Conservation (phyloP, 53 echinoderm and acorn worm species). For the Actinopyga echinites region DNA sequence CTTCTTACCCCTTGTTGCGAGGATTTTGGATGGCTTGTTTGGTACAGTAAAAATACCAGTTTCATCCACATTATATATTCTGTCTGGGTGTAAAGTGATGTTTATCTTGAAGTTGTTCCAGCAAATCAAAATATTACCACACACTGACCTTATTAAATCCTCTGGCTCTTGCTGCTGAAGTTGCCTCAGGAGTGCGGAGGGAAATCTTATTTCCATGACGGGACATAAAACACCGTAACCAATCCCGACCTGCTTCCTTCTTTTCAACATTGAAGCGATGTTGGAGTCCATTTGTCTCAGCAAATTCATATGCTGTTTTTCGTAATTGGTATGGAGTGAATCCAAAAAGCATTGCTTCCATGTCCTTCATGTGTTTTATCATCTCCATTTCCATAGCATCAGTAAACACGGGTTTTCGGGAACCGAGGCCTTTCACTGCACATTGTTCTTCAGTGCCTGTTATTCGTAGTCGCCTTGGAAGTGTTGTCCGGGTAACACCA, state of each 20-base stretch:
- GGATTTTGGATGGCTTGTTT: constrained; percentile 19
- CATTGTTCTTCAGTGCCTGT: not conserved
- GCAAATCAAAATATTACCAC: constrained; percentile 16
- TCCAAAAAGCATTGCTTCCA: constrained; percentile 9
- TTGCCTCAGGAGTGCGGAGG: constrained; percentile 26
- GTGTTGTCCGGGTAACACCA: not conserved
- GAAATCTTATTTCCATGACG: constrained; percentile 16
- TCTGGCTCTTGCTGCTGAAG: constrained; percentile 20
- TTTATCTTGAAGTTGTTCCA: constrained; percentile 16
- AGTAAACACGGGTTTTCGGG: not conserved
- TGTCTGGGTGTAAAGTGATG: constrained; percentile 11
- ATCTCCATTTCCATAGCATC: not conserved
- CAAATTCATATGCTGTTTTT: constrained; percentile 4
- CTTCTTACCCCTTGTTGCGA: constrained; percentile 26
- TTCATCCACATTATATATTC: constrained; percentile 43
- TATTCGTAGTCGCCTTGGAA: not conserved
- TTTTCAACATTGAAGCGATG: not conserved
- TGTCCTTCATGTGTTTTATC: not conserved
- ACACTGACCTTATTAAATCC: constrained; percentile 26
- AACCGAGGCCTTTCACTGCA: not conserved
- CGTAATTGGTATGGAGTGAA: not conserved
- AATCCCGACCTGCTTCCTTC: not conserved
- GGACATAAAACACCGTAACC: constrained; percentile 2
- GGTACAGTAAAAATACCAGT: constrained; percentile 43
- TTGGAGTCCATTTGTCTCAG: not conserved